These are phyloP conservation scores for Hiodon alosoides DNA, from an alignment of 2,113 vertebrate species.

Conservation along the genomic window DNA sequence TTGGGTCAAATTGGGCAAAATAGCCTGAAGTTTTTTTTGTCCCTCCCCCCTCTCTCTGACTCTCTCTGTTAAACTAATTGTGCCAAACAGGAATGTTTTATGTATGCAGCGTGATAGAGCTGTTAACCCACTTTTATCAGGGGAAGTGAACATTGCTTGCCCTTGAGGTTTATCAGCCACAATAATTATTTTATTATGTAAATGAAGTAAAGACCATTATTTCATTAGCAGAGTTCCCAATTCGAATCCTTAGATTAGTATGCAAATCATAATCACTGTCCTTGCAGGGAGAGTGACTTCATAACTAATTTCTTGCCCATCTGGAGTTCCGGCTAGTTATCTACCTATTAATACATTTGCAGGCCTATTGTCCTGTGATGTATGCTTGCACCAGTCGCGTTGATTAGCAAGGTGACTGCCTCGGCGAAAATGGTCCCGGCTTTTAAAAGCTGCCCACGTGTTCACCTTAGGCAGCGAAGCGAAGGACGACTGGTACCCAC, in stretches of 20 bases:
- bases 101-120: constrained; percentile 34
- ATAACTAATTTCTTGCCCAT: constrained; percentile 27
- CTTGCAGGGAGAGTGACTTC: constrained; percentile 38
- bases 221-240: constrained; percentile 67
- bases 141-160: constrained; percentile 44
- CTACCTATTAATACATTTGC: constrained; percentile 14
- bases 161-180: constrained; percentile 69
- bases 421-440: background rate
- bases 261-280: constrained; percentile 53
- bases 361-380: constrained; percentile 18
- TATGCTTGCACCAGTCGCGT: background rate
- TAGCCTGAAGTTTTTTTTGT: background rate
- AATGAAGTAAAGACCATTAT: constrained; percentile 65
- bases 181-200: constrained; percentile 75
- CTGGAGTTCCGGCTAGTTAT: constrained; percentile 32
- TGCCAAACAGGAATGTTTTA: constrained; percentile 17
- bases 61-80: constrained; percentile 5
- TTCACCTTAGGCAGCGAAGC: background rate
- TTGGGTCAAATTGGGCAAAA: background rate
- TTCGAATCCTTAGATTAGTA: constrained; percentile 65
- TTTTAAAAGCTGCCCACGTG: background rate
- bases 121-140: constrained; percentile 36
- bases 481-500: no score
- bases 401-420: background rate
- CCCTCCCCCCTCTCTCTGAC: background rate